Percentiles rank a stretch among this genome's conserved stretches.
Conservation (phyloP, 2,888 invertebrate genomes). For the Caradrina kadenii region DNA sequence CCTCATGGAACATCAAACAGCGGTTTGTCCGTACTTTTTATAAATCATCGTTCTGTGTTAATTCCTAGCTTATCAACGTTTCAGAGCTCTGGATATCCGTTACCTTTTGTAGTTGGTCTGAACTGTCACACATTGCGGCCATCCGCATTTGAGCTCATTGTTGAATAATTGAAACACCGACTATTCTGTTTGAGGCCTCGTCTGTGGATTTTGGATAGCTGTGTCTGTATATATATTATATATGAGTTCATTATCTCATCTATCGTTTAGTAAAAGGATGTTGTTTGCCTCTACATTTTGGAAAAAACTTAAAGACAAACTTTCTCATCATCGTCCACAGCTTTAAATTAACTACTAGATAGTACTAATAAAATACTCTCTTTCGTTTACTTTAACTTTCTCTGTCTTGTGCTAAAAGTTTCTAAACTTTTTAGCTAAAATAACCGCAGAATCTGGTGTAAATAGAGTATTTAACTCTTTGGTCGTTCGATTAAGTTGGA, state of each 20-base stretch:
- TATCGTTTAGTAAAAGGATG: neutral
- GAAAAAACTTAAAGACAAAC: neutral
- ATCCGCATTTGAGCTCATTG: slow-evolving; percentile 53
- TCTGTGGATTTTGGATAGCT: slow-evolving; percentile 22
- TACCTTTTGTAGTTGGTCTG: slow-evolving; percentile 35
- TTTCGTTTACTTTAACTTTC: slow-evolving; percentile 29
- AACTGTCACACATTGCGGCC: slow-evolving; percentile 36
- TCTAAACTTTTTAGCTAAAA: slow-evolving; percentile 21
- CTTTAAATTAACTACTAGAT: slow-evolving; percentile 9
- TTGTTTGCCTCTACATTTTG: slow-evolving; percentile 1
- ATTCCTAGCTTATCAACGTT: slow-evolving; percentile 33
- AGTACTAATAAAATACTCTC: neutral
- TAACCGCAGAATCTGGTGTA: neutral
- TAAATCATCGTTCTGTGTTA: neutral
- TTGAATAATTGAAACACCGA: slow-evolving; percentile 57
- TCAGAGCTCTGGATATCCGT: slow-evolving; percentile 23
- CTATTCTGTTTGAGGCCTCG: slow-evolving; percentile 28
- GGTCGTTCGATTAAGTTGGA: slow-evolving; percentile 22
- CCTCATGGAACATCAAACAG: too few species aligned
- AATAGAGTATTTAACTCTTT: slow-evolving; percentile 16
- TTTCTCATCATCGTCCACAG: slow-evolving; percentile 6
- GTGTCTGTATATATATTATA: neutral
- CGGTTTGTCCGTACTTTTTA: too few species aligned
- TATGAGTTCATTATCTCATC: too few species aligned
- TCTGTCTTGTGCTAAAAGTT: slow-evolving; percentile 15